These are phyloP conservation scores for Dysidea cf. avara DNA, from an alignment of 37 sponge, comb jelly and placozoan species.

Conservation along the genomic window DNA sequence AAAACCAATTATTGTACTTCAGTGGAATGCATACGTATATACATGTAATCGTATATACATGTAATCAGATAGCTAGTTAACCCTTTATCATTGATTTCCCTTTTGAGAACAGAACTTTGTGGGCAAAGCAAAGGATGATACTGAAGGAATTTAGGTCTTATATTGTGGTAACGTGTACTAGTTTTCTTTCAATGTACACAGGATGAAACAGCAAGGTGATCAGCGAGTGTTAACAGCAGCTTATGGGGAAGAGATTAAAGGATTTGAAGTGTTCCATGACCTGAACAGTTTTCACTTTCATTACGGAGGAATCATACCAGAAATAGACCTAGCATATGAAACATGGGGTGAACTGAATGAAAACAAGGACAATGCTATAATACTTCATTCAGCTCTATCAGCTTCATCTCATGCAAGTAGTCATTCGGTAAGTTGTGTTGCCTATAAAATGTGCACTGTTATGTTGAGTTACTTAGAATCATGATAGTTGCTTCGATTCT, in stretches of 20 bases:
- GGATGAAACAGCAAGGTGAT: slow-evolving; percentile 29
- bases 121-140: neutral
- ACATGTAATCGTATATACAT: no score
- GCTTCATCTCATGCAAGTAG: slow-evolving; percentile 82
- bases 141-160: neutral
- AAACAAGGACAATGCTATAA: slow-evolving; percentile 50
- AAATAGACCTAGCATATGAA: slow-evolving; percentile 70
- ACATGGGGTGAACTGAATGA: slow-evolving; percentile 76
- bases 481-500: no score
- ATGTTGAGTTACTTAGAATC: no score
- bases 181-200: neutral
- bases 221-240: slow-evolving; percentile 29
- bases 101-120: no score
- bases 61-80: no score
- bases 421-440: slow-evolving; percentile 45
- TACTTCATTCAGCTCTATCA: slow-evolving; percentile 67
- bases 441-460: no score
- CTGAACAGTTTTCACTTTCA: slow-evolving; percentile 43
- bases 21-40: no score
- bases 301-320: slow-evolving; percentile 64
- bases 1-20: no score
- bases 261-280: slow-evolving; percentile 37
- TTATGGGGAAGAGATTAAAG: slow-evolving; percentile 62
- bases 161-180: neutral
- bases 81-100: no score